These are phyloP conservation scores for Rotaria sp. DNA, from an alignment of 2,888 invertebrate species.

Conservation along the genomic window DNA sequence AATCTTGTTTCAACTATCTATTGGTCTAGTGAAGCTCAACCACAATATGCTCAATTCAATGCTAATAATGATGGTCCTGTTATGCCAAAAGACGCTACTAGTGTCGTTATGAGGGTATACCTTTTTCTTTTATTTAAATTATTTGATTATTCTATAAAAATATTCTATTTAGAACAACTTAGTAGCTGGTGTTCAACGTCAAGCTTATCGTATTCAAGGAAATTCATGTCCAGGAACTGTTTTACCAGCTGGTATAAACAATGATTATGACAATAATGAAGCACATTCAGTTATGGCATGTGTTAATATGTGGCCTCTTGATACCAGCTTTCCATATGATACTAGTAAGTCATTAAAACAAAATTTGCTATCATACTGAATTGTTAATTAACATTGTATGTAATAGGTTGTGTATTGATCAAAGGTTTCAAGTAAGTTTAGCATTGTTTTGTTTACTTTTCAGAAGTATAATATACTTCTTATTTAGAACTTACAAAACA, in stretches of 20 bases:
- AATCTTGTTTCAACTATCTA: constrained; percentile 47
- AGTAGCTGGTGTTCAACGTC: constrained; percentile 47
- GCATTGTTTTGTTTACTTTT: too few relatives aligned
- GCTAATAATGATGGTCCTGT: constrained; percentile 45
- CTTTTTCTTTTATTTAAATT: neutral
- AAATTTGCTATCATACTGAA: neutral
- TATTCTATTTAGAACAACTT: constrained; percentile 43
- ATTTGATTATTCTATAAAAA: neutral
- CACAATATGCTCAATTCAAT: constrained; percentile 44
- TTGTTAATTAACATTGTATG: too few relatives aligned
- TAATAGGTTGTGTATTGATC: neutral
- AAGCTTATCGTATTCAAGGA: constrained; percentile 43
- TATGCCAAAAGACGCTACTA: constrained; percentile 22
- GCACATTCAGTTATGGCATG: constrained; percentile 45
- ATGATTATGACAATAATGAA: constrained; percentile 42
- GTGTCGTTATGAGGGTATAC: neutral
- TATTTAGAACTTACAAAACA: constrained; percentile 45
- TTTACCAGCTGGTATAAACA: neutral
- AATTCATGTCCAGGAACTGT: constrained; percentile 42
- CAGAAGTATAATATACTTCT: neutral
- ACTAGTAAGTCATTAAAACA: neutral
- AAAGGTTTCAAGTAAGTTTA: neutral
- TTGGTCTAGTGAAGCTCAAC: constrained; percentile 47
- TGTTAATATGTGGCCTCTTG: constrained; percentile 43
- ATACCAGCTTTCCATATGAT: constrained; percentile 36